A percentile compares a stretch with the other conserved stretches of the same genome.
Conservation (phyloP, 30 jellyfish, hydroid and myxozoan species). For the Turritopsis rubra region DNA sequence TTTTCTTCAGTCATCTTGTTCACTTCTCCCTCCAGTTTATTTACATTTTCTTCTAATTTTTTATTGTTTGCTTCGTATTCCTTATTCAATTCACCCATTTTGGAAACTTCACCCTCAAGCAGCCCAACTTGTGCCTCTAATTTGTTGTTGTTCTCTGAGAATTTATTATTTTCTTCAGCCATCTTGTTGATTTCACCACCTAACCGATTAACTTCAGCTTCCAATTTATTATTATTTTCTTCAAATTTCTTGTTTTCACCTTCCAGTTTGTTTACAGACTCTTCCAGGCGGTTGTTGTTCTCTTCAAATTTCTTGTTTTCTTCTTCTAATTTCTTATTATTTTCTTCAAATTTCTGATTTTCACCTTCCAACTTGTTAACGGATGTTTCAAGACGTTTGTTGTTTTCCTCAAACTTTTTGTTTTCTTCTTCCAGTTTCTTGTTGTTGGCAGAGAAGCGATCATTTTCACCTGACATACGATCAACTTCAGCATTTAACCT, state of each 20-base stretch:
- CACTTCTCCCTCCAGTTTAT: slow-evolving; percentile 68
- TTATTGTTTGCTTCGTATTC: slow-evolving; percentile 36
- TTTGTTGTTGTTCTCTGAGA: slow-evolving; percentile 69
- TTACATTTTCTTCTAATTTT: slow-evolving; percentile 66
- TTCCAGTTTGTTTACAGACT: slow-evolving; percentile 21
- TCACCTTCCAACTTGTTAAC: slow-evolving; percentile 67
- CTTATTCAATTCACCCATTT: slow-evolving; percentile 57
- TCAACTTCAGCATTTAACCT: slow-evolving; percentile 51
- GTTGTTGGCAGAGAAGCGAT: slow-evolving; percentile 68
- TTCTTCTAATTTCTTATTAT: slow-evolving; percentile 68
- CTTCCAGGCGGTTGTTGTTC: slow-evolving; percentile 27
- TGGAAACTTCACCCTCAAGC: slow-evolving; percentile 65
- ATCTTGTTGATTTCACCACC: slow-evolving; percentile 53
- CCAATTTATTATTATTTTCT: slow-evolving; percentile 53
- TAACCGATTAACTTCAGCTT: slow-evolving; percentile 64
- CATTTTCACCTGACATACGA: slow-evolving; percentile 67
- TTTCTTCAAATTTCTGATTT: slow-evolving; percentile 54
- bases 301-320: slow-evolving; percentile 61
- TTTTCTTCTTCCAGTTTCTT: slow-evolving; percentile 63
- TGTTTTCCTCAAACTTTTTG: slow-evolving; percentile 62
- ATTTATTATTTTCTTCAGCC: slow-evolving; percentile 70
- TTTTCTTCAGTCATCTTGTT: slow-evolving; percentile 74
- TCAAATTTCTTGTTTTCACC: slow-evolving; percentile 62
- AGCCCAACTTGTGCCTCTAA: slow-evolving; percentile 63
- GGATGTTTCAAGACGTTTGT: slow-evolving; percentile 45